Evolutionary conservation across 2,888 invertebrate genomes (phyloP).

Genomic region (Notocelia uddmanniana): DNA sequence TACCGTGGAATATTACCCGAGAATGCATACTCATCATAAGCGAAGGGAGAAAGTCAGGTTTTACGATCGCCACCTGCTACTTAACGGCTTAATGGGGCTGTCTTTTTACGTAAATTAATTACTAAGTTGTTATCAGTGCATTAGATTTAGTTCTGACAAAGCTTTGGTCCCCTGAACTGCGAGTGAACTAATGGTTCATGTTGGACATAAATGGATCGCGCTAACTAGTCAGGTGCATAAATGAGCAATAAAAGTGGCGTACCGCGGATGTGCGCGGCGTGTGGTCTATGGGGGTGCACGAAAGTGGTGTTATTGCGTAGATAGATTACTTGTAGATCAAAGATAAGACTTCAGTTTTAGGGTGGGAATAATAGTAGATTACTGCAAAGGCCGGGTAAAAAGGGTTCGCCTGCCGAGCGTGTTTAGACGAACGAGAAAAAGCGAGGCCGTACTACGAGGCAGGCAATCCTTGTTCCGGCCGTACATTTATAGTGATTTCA

Average conservation of each 20-base stretch:
- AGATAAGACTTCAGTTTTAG: background rate
- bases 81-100: constrained; percentile 2
- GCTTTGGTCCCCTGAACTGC: background rate
- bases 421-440: too few species aligned
- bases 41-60: constrained; percentile 3
- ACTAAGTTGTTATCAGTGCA: background rate
- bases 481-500: too few species aligned
- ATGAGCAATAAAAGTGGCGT: background rate
- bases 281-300: background rate
- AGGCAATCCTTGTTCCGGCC: too few species aligned
- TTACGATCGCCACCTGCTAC: background rate
- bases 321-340: background rate
- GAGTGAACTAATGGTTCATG: background rate
- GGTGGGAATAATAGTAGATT: too few species aligned
- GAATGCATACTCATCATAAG: background rate
- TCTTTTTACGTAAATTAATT: constrained; percentile 3
- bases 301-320: background rate
- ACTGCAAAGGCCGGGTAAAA: too few species aligned
- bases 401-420: too few species aligned
- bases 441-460: too few species aligned
- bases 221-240: background rate
- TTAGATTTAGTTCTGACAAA: background rate
- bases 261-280: background rate
- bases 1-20: too few species aligned
- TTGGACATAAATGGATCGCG: background rate